Percentiles rank a stretch among this genome's conserved stretches.
These are phyloP conservation scores for Cistogaster globosa DNA, from an alignment of 2,888 invertebrate genomes.

Conservation along the genomic window DNA sequence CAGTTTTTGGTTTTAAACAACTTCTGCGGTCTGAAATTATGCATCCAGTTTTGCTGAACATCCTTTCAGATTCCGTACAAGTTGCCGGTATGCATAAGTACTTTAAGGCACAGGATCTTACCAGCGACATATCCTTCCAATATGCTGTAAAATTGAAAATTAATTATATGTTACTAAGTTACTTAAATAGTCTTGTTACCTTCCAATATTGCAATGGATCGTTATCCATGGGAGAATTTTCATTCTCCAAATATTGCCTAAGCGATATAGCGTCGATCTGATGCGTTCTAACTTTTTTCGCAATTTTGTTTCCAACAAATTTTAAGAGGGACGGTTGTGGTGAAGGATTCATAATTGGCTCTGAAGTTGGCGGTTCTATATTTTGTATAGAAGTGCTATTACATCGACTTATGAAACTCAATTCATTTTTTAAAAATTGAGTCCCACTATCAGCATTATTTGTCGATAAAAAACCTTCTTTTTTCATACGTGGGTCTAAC, in stretches of 20 bases:
- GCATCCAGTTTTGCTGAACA: too few species aligned
- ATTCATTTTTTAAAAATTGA: conserved; percentile 20
- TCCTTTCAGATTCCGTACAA: too few species aligned
- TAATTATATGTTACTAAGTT: too few species aligned
- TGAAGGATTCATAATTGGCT: background rate
- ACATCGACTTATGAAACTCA: conserved; percentile 17
- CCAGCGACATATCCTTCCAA: too few species aligned
- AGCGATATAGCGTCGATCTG: conserved; percentile 27
- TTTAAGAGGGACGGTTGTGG: conserved; percentile 16
- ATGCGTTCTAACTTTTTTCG: conserved; percentile 19
- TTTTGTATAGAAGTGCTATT: background rate
- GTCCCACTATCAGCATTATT: conserved; percentile 23
- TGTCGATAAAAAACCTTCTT: background rate
- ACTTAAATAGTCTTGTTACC: too few species aligned
- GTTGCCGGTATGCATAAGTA: too few species aligned
- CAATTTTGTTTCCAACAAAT: too few species aligned
- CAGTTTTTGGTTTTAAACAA: too few species aligned
- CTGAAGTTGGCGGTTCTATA: conserved; percentile 22
- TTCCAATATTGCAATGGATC: conserved; percentile 31
- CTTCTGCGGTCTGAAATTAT: too few species aligned
- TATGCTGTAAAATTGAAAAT: too few species aligned
- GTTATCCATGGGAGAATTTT: conserved; percentile 9
- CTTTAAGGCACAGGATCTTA: too few species aligned
- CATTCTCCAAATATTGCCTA: conserved; percentile 35
- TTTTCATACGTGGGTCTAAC: background rate